Percentiles rank a stretch among this genome's conserved stretches.
Conservation (phyloP, 2,797 vertebrate species). For the Anguilla anguilla region DNA sequence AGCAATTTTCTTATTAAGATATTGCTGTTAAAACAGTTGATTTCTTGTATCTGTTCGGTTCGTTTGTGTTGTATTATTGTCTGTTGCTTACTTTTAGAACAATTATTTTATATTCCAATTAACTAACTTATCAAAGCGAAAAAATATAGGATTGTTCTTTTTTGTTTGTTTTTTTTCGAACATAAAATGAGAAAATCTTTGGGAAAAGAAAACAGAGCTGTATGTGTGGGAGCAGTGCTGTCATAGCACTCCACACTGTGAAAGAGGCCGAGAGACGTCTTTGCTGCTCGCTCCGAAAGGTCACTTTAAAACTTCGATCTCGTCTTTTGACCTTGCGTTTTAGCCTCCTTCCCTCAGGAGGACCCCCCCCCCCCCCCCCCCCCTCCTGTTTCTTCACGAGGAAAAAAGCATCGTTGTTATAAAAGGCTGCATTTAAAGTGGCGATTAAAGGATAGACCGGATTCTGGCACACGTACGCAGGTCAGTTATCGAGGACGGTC, state of each 20-base stretch:
- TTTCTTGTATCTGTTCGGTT: conserved; percentile 55
- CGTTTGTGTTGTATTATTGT: conserved; percentile 59
- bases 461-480: conserved; percentile 38
- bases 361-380: too few relatives aligned
- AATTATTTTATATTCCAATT: conserved; percentile 58
- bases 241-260: conserved; percentile 44
- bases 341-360: conserved; percentile 35
- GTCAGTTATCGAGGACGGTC: conserved; percentile 26
- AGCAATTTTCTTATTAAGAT: conserved; percentile 63
- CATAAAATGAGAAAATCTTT: conserved; percentile 51
- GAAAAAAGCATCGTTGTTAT: conserved; percentile 37
- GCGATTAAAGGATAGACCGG: conserved; percentile 42
- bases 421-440: conserved; percentile 40
- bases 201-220: conserved; percentile 61
- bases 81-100: conserved; percentile 76
- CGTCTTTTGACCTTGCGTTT: conserved; percentile 55
- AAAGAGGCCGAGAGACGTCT: conserved; percentile 56
- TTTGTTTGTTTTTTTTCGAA: conserved; percentile 53
- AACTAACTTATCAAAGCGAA: conserved; percentile 57
- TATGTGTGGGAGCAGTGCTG: conserved; percentile 41
- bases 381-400: conserved; percentile 39
- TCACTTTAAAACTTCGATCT: conserved; percentile 78
- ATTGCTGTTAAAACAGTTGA: conserved; percentile 80
- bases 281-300: conserved; percentile 77
- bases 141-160: conserved; percentile 50